Evolutionary conservation across 2,113 vertebrate genomes (phyloP), one percentile per base, ranked within the genome.

Genomic region (Taurulus bubalis): DNA sequence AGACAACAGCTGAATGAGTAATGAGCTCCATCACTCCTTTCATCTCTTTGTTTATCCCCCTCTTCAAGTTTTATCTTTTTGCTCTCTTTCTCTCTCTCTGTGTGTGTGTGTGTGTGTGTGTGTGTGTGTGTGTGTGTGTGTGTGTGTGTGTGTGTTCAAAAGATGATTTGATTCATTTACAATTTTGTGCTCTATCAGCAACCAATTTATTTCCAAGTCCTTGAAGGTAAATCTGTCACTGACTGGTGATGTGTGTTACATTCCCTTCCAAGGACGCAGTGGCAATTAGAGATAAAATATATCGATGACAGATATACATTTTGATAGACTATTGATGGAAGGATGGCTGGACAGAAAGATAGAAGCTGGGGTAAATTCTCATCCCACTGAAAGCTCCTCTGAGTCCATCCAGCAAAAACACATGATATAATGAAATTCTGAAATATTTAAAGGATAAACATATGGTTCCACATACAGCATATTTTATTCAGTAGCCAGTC

Each of bases 141-240:
- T 32, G 30, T 32, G 30, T 32, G 30, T 32, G 30, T 45, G 42
- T 32, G 28, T 53, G 42, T 74, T 56, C 30, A 65, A 71, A 65
- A 47, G 36, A 70, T 59, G 42, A 60, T 59, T 67, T 58, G 64
- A 73, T 81, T 79, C 20, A 77, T 86, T 87, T 84, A 56, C 71
- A 73, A 86, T 87, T 85, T 77, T 60, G 58, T 30, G 62, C n/a
- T 53, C 45, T 30, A 34, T 77, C 65, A 83, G 71, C 40, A 45
- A 47, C 32, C 71, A 59, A 74, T 79, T 86, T 78, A 83, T 85
- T 83, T 82, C 36, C 38, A 76, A 59, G 68, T 65, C 78, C 82
- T 85, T 79, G 40, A 70, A 76, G 55, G 18, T 77, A 70, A 83
- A 84, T 78, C 76, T 85, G 76, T 79, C 85, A 73, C 32, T 32